Percentiles rank a stretch among this genome's conserved stretches.
Evolutionary conservation across 1,140 invertebrate species (phyloP).

Genomic region (Psilanteris sp.): DNA sequence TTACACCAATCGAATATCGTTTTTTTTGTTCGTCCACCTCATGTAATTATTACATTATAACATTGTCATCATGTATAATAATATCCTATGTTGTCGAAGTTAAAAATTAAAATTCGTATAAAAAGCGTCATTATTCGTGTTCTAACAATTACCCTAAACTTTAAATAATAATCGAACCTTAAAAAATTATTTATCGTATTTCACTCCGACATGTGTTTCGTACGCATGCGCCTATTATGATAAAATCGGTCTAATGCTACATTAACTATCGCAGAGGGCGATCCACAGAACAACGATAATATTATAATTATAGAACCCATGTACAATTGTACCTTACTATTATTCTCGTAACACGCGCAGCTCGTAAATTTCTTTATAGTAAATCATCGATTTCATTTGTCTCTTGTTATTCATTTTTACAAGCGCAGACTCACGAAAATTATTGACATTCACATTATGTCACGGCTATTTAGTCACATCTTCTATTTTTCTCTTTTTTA

Average conservation of each 20-base stretch:
- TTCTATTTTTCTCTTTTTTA: conserved; percentile 3
- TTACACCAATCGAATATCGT: conserved; percentile 47
- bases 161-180: conserved; percentile 77
- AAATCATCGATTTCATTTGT: conserved; percentile 7
- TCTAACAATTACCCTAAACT: conserved; percentile 74
- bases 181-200: conserved; percentile 73
- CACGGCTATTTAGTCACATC: conserved; percentile 19
- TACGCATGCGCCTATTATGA: conserved; percentile 37
- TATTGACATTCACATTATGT: conserved; percentile 50
- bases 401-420: conserved; percentile 30
- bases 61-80: conserved; percentile 70
- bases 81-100: conserved; percentile 74
- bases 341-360: too few species aligned
- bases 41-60: conserved; percentile 64
- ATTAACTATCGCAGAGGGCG: conserved; percentile 26
- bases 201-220: conserved; percentile 25
- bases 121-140: conserved; percentile 78
- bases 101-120: conserved; percentile 80
- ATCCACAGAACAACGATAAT: conserved; percentile 33
- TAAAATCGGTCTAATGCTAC: conserved; percentile 42
- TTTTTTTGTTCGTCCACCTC: conserved; percentile 52
- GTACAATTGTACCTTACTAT: conserved; percentile 36
- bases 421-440: conserved; percentile 32
- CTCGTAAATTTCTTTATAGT: background rate
- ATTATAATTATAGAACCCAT: conserved; percentile 35